Base-by-base conservation (phyloP, 2,797 vertebrate genomes). In the Nannoperca australis region DNA sequence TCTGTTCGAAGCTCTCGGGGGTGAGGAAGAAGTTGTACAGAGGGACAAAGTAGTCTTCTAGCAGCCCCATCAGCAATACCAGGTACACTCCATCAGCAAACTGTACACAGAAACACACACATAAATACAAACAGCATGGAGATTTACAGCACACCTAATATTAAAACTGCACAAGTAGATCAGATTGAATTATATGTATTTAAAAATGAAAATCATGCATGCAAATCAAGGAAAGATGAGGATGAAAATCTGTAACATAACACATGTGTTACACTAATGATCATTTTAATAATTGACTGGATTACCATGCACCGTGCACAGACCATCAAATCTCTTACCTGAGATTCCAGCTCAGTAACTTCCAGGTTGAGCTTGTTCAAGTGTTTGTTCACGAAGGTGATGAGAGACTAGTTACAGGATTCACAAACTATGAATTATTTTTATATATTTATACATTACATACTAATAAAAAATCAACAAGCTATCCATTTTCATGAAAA, bases 301-400 rank as follows among this genome's bases (percentile, higher is more conserved):
- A 66, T 7, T 62, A 9, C 15, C 3, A 44, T 38, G 36, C 36
- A 13, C 22, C 34, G 20, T 5, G 38, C 10, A 47, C 42, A 18
- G 67, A 58, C 4, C 1, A 27, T 56, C 12, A 32, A 30, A 65
- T 65, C 3, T 69, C 50, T 44, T 56, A 99, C 98, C 97, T 99
- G 98, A 20, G 97, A 96, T 91, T 99, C 98, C 86, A 99, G 94
- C 73, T 99, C 97, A 0, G 96, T 98, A 42, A 99, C 98, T 85
- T 99, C 98, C 94, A 99, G 85, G 90, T 99, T 99, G 86, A 99
- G 92, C 89, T 99, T 99, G 93, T 99, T 99, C 78, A 99, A 91
- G 85, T 99, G 98, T 89, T 99, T 99, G 95, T 99, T 99, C 82
- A 99, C 97, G 62, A 99, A 99, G 3, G 97, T 98, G 93, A 99